These are phyloP conservation scores for Nemurella pictetii DNA, from an alignment of 2,888 invertebrate species.

Conservation along the genomic window DNA sequence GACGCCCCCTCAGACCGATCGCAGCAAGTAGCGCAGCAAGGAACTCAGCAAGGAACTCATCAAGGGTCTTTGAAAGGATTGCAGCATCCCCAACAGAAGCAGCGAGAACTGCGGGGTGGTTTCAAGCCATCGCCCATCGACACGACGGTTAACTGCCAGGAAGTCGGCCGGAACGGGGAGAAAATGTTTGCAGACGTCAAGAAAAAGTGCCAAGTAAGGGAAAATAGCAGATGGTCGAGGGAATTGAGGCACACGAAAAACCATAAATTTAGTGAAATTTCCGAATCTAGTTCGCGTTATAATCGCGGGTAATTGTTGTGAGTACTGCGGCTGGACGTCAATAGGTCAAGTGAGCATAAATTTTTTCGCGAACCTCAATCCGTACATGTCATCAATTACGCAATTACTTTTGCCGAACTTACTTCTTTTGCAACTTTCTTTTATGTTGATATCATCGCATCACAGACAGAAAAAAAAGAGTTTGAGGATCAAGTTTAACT, in stretches of 20 bases:
- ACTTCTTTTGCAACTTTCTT: neutral
- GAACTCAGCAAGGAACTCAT: neutral
- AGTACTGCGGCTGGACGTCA: too few relatives aligned
- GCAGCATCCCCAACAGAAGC: neutral
- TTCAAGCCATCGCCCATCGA: constrained; percentile 9
- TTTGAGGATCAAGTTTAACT: neutral
- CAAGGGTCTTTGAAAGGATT: neutral
- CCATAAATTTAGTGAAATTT: neutral
- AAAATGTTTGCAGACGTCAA: constrained; percentile 46
- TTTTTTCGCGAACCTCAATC: neutral
- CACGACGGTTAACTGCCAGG: constrained; percentile 11
- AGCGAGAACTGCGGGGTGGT: neutral
- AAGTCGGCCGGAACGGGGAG: constrained; percentile 4
- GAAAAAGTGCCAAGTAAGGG: constrained; percentile 46
- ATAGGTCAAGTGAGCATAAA: neutral
- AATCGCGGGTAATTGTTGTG: neutral
- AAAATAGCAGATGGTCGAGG: neutral
- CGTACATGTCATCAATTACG: neutral
- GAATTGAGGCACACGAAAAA: too few relatives aligned
- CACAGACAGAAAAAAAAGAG: neutral
- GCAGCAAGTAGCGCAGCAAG: neutral
- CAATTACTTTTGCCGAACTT: neutral
- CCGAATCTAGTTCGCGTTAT: neutral
- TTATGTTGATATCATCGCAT: neutral
- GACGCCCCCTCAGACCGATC: neutral